These are phyloP conservation scores for Erinaceus europaeus DNA, from an alignment of 2,113 vertebrate genomes.

Conservation along the genomic window DNA sequence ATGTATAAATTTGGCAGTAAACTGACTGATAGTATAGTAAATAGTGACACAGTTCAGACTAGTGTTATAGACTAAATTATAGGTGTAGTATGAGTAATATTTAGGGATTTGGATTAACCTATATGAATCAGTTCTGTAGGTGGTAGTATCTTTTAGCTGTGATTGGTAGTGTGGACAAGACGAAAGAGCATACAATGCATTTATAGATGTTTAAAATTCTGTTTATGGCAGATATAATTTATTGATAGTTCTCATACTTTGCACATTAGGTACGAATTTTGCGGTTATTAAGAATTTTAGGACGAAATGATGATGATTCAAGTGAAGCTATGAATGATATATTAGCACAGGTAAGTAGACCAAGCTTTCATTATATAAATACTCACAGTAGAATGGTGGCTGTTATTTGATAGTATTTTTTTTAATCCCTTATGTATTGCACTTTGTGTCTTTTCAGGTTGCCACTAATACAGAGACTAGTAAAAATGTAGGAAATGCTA, in stretches of 20 bases:
- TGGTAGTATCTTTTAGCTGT: neutral
- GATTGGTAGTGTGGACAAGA: neutral
- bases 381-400: neutral
- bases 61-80: neutral
- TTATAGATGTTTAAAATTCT: too few relatives aligned
- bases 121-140: neutral
- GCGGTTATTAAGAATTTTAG: conserved; percentile 97
- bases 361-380: neutral
- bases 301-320: conserved; percentile 97
- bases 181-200: too few relatives aligned
- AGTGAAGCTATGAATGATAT: conserved; percentile 99
- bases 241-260: conserved; percentile 57
- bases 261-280: conserved; percentile 94
- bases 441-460: conserved; percentile 85
- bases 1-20: neutral
- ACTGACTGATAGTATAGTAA: conserved; percentile 19
- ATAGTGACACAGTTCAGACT: neutral
- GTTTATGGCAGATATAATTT: conserved; percentile 12
- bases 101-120: neutral
- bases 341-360: conserved; percentile 93
- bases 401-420: neutral
- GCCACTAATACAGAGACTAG: conserved; percentile 99
- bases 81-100: conserved; percentile 7
- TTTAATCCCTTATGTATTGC: conserved; percentile 8
- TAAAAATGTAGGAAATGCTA: conserved; percentile 99